Conservation (phyloP, 1,140 invertebrate species). For the Drosophila orena region DNA sequence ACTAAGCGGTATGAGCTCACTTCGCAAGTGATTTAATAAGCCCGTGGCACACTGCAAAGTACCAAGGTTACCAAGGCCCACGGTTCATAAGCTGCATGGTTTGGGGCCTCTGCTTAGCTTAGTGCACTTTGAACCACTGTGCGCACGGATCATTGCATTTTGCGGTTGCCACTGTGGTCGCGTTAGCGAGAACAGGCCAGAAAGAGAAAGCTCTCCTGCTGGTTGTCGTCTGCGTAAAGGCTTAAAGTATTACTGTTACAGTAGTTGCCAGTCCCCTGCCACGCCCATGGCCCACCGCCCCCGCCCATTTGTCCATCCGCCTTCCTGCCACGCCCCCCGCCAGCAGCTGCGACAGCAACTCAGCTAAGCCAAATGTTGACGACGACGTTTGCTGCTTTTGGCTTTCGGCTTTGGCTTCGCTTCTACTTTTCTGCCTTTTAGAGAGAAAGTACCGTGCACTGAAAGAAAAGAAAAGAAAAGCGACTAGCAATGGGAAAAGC, state of each 20-base stretch:
- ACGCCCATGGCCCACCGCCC: too few relatives aligned
- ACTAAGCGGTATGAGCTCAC: not conserved
- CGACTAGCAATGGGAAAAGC: too few relatives aligned
- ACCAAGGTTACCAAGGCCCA: not conserved
- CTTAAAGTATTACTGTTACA: constrained; percentile 82
- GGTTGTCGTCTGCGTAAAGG: constrained; percentile 77
- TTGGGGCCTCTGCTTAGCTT: not conserved
- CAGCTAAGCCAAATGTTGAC: constrained; percentile 80
- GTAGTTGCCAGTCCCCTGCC: constrained; percentile 35
- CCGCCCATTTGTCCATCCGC: not conserved
- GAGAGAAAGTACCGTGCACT: not conserved
- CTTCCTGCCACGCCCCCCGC: not conserved
- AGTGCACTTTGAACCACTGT: constrained; percentile 15
- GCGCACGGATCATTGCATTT: constrained; percentile 67
- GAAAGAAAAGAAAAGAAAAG: not conserved
- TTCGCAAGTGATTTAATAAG: not conserved
- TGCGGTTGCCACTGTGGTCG: constrained; percentile 74
- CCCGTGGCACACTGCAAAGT: not conserved
- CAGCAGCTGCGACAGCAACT: constrained; percentile 28
- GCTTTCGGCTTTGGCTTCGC: constrained; percentile 67
- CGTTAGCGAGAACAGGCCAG: constrained; percentile 2
- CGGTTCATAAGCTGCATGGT: not conserved
- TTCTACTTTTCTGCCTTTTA: constrained; percentile 41
- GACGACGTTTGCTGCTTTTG: constrained; percentile 66
- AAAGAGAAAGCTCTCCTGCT: constrained; percentile 30